Percentiles rank a stretch among this genome's conserved stretches.
These are phyloP conservation scores for Aricia agestis DNA, from an alignment of 1,140 invertebrate species.

Conservation along the genomic window DNA sequence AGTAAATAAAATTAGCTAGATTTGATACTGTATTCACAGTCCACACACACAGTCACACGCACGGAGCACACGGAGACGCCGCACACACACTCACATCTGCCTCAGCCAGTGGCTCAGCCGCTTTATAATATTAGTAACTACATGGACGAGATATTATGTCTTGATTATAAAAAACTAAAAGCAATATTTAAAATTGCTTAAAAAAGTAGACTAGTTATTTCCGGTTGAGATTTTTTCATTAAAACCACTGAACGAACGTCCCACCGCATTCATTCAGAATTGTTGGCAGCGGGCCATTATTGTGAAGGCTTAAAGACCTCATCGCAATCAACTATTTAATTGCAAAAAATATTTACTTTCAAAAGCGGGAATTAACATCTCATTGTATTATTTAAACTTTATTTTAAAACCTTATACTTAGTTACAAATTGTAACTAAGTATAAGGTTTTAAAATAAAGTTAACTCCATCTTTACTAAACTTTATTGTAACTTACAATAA, in stretches of 20 bases:
- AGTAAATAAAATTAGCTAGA: conserved; percentile 75
- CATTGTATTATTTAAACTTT: no score
- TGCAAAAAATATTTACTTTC: background rate
- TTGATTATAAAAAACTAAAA: no score
- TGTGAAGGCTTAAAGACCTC: background rate
- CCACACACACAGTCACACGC: conserved; percentile 48
- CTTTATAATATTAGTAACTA: conserved; percentile 27
- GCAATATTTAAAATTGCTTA: no score
- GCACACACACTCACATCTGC: conserved; percentile 60
- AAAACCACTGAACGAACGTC: conserved; percentile 1
- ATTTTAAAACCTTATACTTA: no score
- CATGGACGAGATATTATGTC: no score
- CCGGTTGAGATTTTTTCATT: background rate
- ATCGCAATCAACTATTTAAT: no score
- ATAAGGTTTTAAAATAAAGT: no score
- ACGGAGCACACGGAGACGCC: conserved; percentile 45
- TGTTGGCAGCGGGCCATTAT: background rate
- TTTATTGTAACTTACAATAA: no score
- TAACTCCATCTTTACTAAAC: no score
- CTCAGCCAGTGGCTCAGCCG: conserved; percentile 67
- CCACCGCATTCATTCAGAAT: background rate
- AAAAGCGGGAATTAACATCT: no score
- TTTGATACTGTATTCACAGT: conserved; percentile 63
- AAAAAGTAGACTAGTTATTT: no score
- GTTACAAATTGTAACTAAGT: no score